Percentiles rank a stretch among this genome's conserved stretches.
Evolutionary conservation across 2,888 invertebrate species (phyloP).

Genomic region (Troides oblongomaculatus): DNA sequence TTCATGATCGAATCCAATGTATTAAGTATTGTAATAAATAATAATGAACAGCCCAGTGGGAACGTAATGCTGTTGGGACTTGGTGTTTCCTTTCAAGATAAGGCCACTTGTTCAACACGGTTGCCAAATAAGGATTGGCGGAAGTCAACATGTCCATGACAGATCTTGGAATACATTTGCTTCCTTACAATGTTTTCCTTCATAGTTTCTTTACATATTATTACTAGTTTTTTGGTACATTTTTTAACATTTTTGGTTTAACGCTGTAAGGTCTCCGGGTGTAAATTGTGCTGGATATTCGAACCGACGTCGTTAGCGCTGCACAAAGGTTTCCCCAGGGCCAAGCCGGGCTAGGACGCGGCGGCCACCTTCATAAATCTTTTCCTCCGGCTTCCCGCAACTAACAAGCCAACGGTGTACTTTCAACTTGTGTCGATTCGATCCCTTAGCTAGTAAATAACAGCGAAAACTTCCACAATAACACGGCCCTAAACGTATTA

Average conservation of each 20-base stretch:
- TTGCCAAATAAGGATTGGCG: no score
- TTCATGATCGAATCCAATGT: no score
- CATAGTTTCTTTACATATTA: no score
- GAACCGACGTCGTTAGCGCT: conserved; percentile 75
- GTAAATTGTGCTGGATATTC: conserved; percentile 76
- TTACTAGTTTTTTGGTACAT: no score
- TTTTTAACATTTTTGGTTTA: conserved; percentile 39
- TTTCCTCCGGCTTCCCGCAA: conserved; percentile 68
- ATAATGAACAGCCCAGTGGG: no score
- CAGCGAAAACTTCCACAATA: conserved; percentile 67
- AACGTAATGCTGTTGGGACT: no score
- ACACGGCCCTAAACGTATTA: conserved; percentile 68
- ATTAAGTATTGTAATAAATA: no score
- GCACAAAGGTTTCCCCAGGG: conserved; percentile 66
- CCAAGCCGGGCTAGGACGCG: conserved; percentile 62
- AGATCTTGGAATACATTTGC: no score
- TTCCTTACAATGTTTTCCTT: no score
- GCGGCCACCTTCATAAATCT: conserved; percentile 74
- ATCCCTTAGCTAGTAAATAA: conserved; percentile 58
- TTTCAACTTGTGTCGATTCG: conserved; percentile 44
- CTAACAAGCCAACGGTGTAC: conserved; percentile 65
- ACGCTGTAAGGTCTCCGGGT: conserved; percentile 51
- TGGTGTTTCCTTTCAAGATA: no score
- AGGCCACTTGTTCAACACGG: no score
- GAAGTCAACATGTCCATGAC: no score